These are phyloP conservation scores for Oscheius myriophilus DNA, from an alignment of 2,888 invertebrate genomes.

Conservation along the genomic window DNA sequence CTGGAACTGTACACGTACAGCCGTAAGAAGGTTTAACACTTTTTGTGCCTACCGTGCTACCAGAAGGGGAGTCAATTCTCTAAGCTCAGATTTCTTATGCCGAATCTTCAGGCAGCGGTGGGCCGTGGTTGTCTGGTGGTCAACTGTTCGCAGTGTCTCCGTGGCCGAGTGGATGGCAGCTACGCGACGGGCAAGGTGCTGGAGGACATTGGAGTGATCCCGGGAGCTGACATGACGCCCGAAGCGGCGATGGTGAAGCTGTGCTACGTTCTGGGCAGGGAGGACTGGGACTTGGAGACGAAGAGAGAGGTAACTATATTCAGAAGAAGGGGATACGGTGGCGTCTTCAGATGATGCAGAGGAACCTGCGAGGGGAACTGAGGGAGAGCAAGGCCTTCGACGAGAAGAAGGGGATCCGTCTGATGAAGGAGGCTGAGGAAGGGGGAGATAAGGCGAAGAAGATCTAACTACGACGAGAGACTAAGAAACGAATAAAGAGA, in stretches of 20 bases:
- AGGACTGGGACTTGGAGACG: conserved; percentile 71
- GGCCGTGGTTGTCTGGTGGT: conserved; percentile 83
- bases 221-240: conserved; percentile 88
- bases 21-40: too few species aligned
- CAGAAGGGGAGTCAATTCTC: too few species aligned
- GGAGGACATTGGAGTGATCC: conserved; percentile 80
- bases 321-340: background rate
- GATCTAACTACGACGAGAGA: too few species aligned
- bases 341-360: conserved; percentile 79
- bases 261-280: conserved; percentile 85
- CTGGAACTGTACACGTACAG: too few species aligned
- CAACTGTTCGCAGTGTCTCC: conserved; percentile 89
- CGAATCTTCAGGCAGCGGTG: conserved; percentile 56
- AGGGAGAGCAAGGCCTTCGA: conserved; percentile 72
- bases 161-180: conserved; percentile 82
- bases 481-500: too few species aligned
- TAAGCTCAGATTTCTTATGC: background rate
- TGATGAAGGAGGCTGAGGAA: too few species aligned
- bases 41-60: too few species aligned
- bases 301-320: conserved; percentile 69
- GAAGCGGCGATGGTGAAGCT: conserved; percentile 92
- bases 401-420: background rate
- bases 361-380: conserved; percentile 83
- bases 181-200: conserved; percentile 87
- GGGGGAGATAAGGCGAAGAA: too few species aligned